Evolutionary conservation across 2,888 invertebrate species (phyloP).

Genomic region (Clusia tigrina): DNA sequence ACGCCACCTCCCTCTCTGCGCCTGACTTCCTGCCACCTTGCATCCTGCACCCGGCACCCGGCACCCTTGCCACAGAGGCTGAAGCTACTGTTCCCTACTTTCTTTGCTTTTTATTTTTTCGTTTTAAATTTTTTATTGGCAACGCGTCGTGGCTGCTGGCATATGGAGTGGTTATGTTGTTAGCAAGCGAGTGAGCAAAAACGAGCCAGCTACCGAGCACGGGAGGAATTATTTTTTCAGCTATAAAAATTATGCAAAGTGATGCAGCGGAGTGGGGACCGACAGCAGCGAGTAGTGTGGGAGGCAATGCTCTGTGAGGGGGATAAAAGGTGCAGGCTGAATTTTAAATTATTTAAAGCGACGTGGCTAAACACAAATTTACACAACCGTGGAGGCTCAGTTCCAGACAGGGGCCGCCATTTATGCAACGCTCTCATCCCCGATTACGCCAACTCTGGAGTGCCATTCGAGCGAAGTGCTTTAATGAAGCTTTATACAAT

Average conservation of each 20-base stretch:
- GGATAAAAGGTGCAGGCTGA: too few relatives aligned
- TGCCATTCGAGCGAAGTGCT: too few relatives aligned
- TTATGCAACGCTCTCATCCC: too few relatives aligned
- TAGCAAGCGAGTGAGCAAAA: neutral
- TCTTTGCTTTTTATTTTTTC: constrained; percentile 1
- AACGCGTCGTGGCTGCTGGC: neutral
- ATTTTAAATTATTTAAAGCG: constrained; percentile 8
- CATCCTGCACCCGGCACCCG: too few relatives aligned
- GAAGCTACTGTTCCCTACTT: constrained; percentile 2
- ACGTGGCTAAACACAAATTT: too few relatives aligned
- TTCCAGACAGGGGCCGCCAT: too few relatives aligned
- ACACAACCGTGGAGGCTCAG: too few relatives aligned
- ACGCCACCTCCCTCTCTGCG: too few relatives aligned
- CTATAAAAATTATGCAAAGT: constrained; percentile 37
- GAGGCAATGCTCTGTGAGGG: too few relatives aligned
- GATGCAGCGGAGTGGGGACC: constrained; percentile 19
- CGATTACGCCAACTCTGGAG: too few relatives aligned
- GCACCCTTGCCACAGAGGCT: neutral
- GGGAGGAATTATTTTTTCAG: constrained; percentile 18
- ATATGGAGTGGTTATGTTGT: constrained; percentile 12
- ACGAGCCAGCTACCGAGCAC: neutral
- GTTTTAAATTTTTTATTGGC: neutral
- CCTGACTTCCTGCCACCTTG: neutral
- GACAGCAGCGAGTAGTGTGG: too few relatives aligned
- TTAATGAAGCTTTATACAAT: too few relatives aligned